phyloP scores from a whole-genome alignment of 2,888 invertebrate species.

The Macrosiphum euphorbiae region DNA sequence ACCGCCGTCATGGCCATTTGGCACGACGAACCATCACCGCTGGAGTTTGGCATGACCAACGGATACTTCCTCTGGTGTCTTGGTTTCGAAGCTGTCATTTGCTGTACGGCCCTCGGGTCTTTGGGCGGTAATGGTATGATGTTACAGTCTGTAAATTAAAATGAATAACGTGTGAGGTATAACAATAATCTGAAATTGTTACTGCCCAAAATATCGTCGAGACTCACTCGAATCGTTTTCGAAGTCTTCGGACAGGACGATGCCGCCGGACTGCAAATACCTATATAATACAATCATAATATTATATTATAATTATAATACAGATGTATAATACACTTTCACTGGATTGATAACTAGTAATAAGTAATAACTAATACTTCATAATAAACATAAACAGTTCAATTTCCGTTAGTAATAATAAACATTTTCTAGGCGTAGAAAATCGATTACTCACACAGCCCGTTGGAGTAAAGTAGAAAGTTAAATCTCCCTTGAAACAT shows the following conservation, averaged over 20 bases:
- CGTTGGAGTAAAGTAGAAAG: neutral
- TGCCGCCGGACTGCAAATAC: neutral
- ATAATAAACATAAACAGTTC: neutral
- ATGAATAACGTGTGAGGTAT: neutral
- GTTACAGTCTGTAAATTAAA: constrained; percentile 71
- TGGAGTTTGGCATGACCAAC: constrained; percentile 77
- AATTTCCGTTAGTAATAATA: neutral
- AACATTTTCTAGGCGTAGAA: neutral
- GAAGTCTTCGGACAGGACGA: neutral
- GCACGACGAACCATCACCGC: neutral
- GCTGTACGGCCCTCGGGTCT: constrained; percentile 76
- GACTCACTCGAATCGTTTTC: constrained; percentile 52
- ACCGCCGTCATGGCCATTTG: neutral
- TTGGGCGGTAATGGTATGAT: constrained; percentile 85
- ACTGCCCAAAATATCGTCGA: neutral
- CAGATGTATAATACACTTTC: neutral
- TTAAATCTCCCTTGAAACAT: neutral
- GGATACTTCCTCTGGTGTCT: constrained; percentile 87
- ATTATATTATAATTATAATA: neutral
- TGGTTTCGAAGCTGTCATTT: constrained; percentile 76
- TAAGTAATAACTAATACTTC: neutral
- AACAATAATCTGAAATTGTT: constrained; percentile 11
- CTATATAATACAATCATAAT: neutral
- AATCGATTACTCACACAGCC: neutral
- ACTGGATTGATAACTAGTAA: neutral